Evolutionary conservation across 2,797 vertebrate species (phyloP), one percentile per base, ranked within the genome.

Genomic region (Sebastes wilsoni): DNA sequence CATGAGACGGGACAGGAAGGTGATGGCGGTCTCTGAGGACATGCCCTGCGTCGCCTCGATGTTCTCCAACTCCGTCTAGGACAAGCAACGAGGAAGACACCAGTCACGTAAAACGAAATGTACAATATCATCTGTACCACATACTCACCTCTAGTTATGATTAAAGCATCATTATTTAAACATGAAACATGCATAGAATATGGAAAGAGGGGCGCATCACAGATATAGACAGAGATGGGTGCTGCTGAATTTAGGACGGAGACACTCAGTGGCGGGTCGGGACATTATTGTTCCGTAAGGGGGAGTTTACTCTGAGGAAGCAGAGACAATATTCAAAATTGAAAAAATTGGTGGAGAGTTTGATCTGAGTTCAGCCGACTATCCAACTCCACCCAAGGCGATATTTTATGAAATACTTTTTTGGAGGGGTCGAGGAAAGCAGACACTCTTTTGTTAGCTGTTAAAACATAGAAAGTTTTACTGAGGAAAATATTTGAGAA

Each of bases 1-100:
- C 98, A 99, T 99, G 90, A 99, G 96, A 38, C 98, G 96, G 87
- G 97, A 98, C 88, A 99, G 97, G 92, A 99, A 99, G 14, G 97
- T 98, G 85, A 99, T 97, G 34, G 99, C 98, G 6, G 96, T 99
- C 93, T 98, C 98, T 32, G 98, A 97, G 4, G 99, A 98, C 99
- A 99, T 99, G 90, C 98, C 99, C 95, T 99, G 98, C 3, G 98
- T 97, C 42, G 97, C 96, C 95, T 99, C 99, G 62, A 99, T 97
- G 88, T 96, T 98, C 93, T 99, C 98, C 93, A 98, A 76, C 94
- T 99, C 98, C 54, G 95, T 96, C 98, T 99, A 95, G 70, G 79
- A 70, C 91, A 86, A 89, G 81, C 12, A 61, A 86, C 4, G 67
- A 49, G 10, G 10, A 34, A 71, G 42, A 73, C 2, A 55, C 1